These are phyloP conservation scores for Spinus olivaceus DNA, from an alignment of 2,797 vertebrate species.

Conservation along the genomic window DNA sequence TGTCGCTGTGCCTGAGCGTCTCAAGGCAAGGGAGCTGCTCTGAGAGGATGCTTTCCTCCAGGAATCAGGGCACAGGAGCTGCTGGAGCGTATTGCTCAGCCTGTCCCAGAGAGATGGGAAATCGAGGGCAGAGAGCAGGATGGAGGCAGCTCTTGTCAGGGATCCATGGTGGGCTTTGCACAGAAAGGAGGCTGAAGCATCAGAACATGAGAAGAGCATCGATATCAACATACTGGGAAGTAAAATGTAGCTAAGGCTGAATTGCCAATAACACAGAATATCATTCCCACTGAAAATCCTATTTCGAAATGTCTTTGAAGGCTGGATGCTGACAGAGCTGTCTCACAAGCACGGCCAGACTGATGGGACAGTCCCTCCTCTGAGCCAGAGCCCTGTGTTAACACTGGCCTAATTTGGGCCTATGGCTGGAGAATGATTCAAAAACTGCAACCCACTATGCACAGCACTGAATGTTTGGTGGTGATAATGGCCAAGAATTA, in stretches of 20 bases:
- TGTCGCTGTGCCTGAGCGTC: not conserved
- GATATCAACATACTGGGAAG: not conserved
- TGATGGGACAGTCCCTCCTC: not conserved
- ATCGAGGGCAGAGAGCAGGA: not conserved
- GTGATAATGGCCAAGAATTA: conserved; percentile 49
- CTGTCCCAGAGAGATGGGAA: not conserved
- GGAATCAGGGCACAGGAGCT: conserved; percentile 11
- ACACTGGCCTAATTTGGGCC: not conserved
- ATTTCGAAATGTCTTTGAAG: not conserved
- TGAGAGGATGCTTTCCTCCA: conserved; percentile 33
- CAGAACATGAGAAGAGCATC: not conserved
- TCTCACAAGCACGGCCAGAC: not conserved
- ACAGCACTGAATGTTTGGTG: not conserved
- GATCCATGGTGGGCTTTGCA: not conserved
- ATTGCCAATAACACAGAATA: not conserved
- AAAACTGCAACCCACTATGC: not conserved
- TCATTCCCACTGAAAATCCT: not conserved
- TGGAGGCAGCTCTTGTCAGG: not conserved
- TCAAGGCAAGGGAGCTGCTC: not conserved
- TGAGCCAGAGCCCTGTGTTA: not conserved
- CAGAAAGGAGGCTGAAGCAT: not conserved
- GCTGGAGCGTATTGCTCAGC: not conserved
- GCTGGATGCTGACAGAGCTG: not conserved
- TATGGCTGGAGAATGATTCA: not conserved
- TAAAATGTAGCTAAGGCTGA: not conserved